Evolutionary conservation across 2,888 invertebrate species (phyloP).

Genomic region (Dynastes maya): DNA sequence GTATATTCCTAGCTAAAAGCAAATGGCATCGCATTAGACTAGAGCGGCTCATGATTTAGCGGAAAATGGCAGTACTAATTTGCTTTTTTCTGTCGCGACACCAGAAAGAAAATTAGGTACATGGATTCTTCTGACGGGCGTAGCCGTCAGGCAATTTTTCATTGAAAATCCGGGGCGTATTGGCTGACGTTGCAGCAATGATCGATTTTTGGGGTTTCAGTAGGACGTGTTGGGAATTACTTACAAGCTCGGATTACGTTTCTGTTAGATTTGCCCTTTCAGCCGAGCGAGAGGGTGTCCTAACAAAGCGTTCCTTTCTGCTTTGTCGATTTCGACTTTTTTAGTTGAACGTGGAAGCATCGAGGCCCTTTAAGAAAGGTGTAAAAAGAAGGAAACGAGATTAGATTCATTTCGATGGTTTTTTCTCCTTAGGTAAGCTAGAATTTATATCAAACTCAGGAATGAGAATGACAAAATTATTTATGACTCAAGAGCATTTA

Average conservation of each 20-base stretch:
- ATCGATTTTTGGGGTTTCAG: constrained; percentile 65
- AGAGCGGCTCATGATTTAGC: neutral
- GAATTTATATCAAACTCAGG: no score
- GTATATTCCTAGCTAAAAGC: constrained; percentile 17
- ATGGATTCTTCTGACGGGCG: constrained; percentile 6
- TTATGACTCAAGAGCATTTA: no score
- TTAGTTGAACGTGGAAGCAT: constrained; percentile 39
- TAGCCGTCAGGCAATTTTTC: constrained; percentile 41
- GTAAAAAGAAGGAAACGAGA: constrained; percentile 23
- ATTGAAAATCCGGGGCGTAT: constrained; percentile 42
- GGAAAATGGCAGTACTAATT: constrained; percentile 13
- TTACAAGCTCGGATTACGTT: constrained; percentile 64
- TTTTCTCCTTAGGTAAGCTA: no score
- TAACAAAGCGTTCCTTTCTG: constrained; percentile 60
- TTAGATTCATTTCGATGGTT: neutral
- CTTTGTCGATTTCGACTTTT: constrained; percentile 58
- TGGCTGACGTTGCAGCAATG: constrained; percentile 56
- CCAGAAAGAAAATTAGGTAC: neutral
- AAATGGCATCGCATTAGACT: neutral
- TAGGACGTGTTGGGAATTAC: constrained; percentile 66
- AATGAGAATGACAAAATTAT: no score
- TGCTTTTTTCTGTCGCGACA: neutral
- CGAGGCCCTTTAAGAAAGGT: constrained; percentile 8
- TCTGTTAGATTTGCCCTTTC: constrained; percentile 58
- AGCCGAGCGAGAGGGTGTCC: constrained; percentile 54